Evolutionary conservation across 2,888 invertebrate species (phyloP), one percentile per base, ranked within the genome.

Genomic region (Villa cingulata): DNA sequence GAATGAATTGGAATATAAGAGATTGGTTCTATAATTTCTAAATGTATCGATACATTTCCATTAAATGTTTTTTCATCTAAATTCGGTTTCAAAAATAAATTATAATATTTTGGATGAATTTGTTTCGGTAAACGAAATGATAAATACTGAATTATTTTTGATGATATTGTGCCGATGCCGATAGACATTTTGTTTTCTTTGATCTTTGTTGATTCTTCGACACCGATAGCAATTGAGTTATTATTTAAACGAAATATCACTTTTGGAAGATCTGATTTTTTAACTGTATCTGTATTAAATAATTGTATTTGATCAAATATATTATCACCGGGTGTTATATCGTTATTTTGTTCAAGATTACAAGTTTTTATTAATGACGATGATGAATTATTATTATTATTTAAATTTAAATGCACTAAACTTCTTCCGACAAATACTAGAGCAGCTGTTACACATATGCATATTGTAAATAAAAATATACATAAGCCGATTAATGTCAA

Each of bases 41-140:
- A 58, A 4, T 68, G 64, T 38, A 78, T 75, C 37, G 70, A 73
- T 1, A 78, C 76, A 41, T 69, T 68, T 15, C 83, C 83, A 14
- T 62, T 60, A 58, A 77, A 83, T 1, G 66, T 71, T 34, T 77
- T 77, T n/a, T 66, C 66, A 15, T 68, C 65, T 43, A 86, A 70
- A 59, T 82, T 71, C 0, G 85, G 83, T 47, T 75, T 70, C 45
- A 85, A 64, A 16, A 70, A 72, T 6, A 86, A 62, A 46, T 81
- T 76, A 58, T 86, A 86, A 49, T 75, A 74, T 4, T 72, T 52
- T 0, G 85, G 83, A 16, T 66, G 64, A 1, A 80, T 71, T 42
- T 75, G 71, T 10, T 66, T 63, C 1, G 82, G 77, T 43, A 86
- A 65, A 38, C 83, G 74, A 53, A 70, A 73, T 16, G 63, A 58